phyloP scores from a whole-genome alignment of 2,113 vertebrate genomes.

The Bubo scandiacus region DNA sequence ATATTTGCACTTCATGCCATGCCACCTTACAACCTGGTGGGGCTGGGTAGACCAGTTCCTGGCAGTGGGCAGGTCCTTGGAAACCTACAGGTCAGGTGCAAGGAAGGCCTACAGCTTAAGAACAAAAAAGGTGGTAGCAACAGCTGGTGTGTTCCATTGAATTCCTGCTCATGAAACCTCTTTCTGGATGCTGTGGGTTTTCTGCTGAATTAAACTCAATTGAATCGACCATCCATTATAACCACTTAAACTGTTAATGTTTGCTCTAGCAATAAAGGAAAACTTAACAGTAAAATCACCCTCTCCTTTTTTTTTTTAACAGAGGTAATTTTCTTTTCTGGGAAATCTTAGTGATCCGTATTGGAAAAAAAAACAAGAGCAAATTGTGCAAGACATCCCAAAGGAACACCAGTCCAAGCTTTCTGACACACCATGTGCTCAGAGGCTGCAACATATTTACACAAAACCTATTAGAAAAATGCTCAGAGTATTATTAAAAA shows the following conservation, averaged over 20 bases:
- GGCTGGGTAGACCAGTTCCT: not conserved
- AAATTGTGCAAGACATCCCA: conserved; percentile 46
- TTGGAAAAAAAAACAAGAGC: not conserved
- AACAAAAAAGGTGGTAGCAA: not conserved
- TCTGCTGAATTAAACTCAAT: conserved; percentile 60
- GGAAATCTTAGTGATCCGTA: not conserved
- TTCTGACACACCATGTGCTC: conserved; percentile 9
- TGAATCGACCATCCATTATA: conserved; percentile 59
- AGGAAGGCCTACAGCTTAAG: not conserved
- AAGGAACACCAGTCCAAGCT: not conserved
- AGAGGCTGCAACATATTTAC: not conserved
- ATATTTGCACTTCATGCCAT: not conserved
- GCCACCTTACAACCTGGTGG: not conserved
- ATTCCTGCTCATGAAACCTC: conserved; percentile 14
- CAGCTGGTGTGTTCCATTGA: not conserved
- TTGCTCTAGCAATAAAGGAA: conserved; percentile 44
- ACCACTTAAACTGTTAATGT: conserved; percentile 18
- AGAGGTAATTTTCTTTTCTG: conserved; percentile 31
- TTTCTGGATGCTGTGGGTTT: conserved; percentile 46
- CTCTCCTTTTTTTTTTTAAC: not conserved
- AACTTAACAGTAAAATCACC: conserved; percentile 41
- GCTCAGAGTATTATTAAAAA: conserved; percentile 1
- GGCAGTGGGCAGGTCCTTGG: not conserved
- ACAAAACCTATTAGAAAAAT: conserved; percentile 10
- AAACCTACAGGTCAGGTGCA: not conserved